A percentile compares a stretch with the other conserved stretches of the same genome.
Conservation (phyloP, 1,140 invertebrate species). For the Teleopsis dalmanni region DNA sequence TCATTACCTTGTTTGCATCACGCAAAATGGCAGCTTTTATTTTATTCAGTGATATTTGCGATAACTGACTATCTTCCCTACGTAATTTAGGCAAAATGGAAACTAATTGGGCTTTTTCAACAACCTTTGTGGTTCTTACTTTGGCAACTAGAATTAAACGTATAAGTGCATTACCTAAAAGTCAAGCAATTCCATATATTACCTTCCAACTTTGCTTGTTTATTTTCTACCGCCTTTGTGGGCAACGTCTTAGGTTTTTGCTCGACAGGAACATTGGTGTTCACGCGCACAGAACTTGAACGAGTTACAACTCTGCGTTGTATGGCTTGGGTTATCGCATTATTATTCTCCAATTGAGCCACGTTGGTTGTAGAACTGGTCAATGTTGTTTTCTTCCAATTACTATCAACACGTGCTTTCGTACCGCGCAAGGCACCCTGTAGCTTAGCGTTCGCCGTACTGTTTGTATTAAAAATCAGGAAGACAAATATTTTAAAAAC, state of each 20-base stretch:
- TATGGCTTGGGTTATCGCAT: constrained; percentile 1
- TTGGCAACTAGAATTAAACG: neutral
- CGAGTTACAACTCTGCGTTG: constrained; percentile 13
- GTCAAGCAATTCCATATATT: too few relatives aligned
- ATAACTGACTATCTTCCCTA: constrained; percentile 39
- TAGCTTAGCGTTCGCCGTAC: too few relatives aligned
- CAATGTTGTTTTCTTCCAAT: constrained; percentile 36
- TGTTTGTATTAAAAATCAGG: too few relatives aligned
- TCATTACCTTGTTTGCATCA: constrained; percentile 14
- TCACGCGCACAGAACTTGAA: constrained; percentile 28
- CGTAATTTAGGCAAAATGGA: constrained; percentile 16
- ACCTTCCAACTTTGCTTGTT: constrained; percentile 12
- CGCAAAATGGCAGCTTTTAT: constrained; percentile 27
- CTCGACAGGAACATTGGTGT: neutral
- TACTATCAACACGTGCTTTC: constrained; percentile 37
- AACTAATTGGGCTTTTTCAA: neutral
- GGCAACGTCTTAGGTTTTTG: constrained; percentile 14
- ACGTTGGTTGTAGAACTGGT: constrained; percentile 11
- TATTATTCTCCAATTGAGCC: too few relatives aligned
- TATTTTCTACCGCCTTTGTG: constrained; percentile 19
- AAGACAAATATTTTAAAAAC: too few relatives aligned
- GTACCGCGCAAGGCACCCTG: constrained; percentile 23
- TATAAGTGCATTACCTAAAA: too few relatives aligned
- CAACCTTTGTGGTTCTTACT: neutral
- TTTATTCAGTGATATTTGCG: constrained; percentile 33